Evolutionary conservation across 1,140 invertebrate species (phyloP).

Genomic region (Melipona quadrifasciata): DNA sequence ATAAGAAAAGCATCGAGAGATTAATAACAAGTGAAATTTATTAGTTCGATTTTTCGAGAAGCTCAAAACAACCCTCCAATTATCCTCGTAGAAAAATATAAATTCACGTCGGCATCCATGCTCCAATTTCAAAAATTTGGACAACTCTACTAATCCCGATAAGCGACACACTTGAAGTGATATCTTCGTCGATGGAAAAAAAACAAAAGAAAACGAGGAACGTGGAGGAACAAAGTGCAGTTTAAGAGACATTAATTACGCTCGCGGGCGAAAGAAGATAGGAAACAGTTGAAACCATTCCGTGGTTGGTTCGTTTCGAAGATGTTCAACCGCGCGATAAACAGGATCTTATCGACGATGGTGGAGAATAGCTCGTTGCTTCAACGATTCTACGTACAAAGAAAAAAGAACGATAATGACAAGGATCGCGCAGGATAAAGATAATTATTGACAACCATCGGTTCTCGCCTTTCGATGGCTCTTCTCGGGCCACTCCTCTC

Average conservation of each 20-base stretch:
- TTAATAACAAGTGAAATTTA: too few species aligned
- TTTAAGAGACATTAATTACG: not conserved
- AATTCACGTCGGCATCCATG: not conserved
- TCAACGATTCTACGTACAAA: not conserved
- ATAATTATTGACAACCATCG: slow-evolving; percentile 45
- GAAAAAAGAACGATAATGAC: slow-evolving; percentile 39
- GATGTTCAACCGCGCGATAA: slow-evolving; percentile 26
- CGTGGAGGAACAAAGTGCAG: too few species aligned
- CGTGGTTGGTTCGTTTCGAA: not conserved
- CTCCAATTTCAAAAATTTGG: not conserved
- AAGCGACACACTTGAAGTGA: not conserved
- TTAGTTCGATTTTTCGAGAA: too few species aligned
- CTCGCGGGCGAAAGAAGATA: not conserved
- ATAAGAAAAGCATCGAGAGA: too few species aligned
- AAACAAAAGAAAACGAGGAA: too few species aligned
- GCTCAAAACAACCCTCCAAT: too few species aligned
- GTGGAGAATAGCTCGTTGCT: slow-evolving; percentile 16
- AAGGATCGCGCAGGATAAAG: slow-evolving; percentile 40
- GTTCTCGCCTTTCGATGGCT: not conserved
- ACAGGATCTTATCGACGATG: slow-evolving; percentile 26
- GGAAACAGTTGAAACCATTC: not conserved
- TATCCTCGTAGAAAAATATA: too few species aligned
- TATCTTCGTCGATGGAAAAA: not conserved
- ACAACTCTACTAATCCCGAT: not conserved
- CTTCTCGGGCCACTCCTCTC: slow-evolving; percentile 28